Conservation (phyloP, 2,888 invertebrate genomes). For the Ennomos fuscantarius region DNA sequence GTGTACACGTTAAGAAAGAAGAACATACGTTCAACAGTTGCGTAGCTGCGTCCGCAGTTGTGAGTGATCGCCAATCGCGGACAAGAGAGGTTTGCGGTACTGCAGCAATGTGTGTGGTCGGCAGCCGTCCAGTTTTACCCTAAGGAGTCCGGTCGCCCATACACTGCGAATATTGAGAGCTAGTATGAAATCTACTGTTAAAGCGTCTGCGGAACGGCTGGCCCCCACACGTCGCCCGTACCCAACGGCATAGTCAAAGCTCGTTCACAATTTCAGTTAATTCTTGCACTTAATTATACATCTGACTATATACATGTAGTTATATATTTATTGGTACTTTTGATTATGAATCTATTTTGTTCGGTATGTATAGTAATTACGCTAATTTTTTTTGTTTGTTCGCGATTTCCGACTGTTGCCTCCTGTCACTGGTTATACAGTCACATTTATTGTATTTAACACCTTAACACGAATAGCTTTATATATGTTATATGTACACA, state of each 20-base stretch:
- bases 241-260: conserved; percentile 42
- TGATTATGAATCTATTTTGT: conserved; percentile 87
- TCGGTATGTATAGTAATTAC: conserved; percentile 83
- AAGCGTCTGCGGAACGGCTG: conserved; percentile 35
- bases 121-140: conserved; percentile 22
- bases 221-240: conserved; percentile 29
- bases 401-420: conserved; percentile 73
- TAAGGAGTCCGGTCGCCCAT: conserved; percentile 27
- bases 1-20: background rate
- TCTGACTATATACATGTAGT: conserved; percentile 74
- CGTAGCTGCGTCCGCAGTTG: conserved; percentile 4
- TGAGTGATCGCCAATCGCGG: conserved; percentile 15
- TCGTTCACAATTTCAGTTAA: conserved; percentile 42
- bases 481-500: conserved; percentile 58
- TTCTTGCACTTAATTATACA: conserved; percentile 43
- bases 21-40: background rate
- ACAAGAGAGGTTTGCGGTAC: conserved; percentile 33
- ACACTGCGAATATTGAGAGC: conserved; percentile 30
- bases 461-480: conserved; percentile 78
- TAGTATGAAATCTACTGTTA: conserved; percentile 35
- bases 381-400: conserved; percentile 73
- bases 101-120: conserved; percentile 2
- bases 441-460: conserved; percentile 76
- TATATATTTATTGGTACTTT: conserved; percentile 89
- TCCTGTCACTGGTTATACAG: conserved; percentile 65